Base-by-base conservation (phyloP, 2,113 vertebrate genomes). In the Scophthalmus maximus region DNA sequence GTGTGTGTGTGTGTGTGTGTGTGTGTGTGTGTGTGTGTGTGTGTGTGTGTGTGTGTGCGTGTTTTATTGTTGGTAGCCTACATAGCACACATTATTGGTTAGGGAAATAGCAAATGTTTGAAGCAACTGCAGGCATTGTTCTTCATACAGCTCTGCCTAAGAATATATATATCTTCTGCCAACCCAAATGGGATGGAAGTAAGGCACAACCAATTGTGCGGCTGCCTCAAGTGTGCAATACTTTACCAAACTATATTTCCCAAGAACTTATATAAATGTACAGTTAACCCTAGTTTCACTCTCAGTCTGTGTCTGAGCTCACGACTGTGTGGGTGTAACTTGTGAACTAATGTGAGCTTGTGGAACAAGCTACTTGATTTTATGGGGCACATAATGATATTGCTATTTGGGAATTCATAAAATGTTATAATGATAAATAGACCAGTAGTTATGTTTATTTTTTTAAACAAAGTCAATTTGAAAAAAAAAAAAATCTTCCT, bases 91-190 rank as follows among this genome's bases (percentile, higher is more conserved):
- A 71, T 71, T 81, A 53, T 55, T 32, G 14, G 51, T 75, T 52
- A 71, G 27, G 62, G 27, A 63, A 84, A 67, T 34, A 25, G 40
- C 57, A 69, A 73, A 70, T 68, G 62, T 78, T 81, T 58, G 70
- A 81, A 84, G 70, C 57, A 76, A 62, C 68, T 61, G 40, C 7
- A 78, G 74, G 58, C 70, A 66, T 38, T 59, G 34, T 42, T 42
- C 34, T 74, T 77, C 61, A 79, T 49, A 86, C 47, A 15, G 44
- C 61, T 64, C 36, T 69, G 60, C 77, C 69, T 70, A 66, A 71
- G 36, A 81, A 76, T 78, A 70, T 72, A 62, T 74, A 47, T 26
- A 56, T 78, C 74, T 79, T 77, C 59, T 73, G 27, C n/a, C 42
- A 75, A 50, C 53, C 72, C 25, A 78, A 84, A 68, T 73, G 34